These are phyloP conservation scores for Andrena chrysosceles DNA, from an alignment of 2,888 invertebrate genomes.

Conservation along the genomic window DNA sequence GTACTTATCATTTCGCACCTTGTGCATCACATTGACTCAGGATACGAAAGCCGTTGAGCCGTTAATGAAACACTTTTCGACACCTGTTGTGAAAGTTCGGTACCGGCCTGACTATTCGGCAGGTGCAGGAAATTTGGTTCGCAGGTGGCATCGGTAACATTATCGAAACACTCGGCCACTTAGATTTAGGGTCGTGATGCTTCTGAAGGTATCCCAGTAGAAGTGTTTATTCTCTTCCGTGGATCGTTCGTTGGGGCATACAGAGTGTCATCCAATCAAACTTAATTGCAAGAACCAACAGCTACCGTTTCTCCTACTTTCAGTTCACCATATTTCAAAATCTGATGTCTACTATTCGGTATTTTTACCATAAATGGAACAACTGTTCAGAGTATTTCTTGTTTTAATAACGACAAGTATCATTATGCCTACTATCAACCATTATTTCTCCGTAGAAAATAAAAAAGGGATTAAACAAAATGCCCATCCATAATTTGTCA, in stretches of 20 bases:
- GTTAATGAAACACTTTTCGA: constrained; percentile 6
- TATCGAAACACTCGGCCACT: constrained; percentile 19
- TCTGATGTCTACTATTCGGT: not conserved
- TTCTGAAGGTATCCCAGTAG: constrained; percentile 13
- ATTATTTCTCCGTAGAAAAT: too few relatives aligned
- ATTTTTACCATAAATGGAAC: not conserved
- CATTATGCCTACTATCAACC: too few relatives aligned
- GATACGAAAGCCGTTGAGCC: not conserved
- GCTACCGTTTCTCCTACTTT: not conserved
- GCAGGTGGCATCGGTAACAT: constrained; percentile 11
- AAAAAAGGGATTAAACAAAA: too few relatives aligned
- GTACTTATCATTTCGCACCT: not conserved
- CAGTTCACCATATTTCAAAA: constrained; percentile 11
- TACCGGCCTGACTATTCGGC: not conserved
- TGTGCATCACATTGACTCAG: not conserved
- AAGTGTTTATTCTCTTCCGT: constrained; percentile 27
- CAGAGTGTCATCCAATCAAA: constrained; percentile 33
- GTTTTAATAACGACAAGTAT: not conserved
- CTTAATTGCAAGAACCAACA: constrained; percentile 25
- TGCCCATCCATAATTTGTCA: too few relatives aligned
- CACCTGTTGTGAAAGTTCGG: constrained; percentile 15
- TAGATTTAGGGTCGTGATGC: constrained; percentile 18
- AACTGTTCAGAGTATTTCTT: not conserved
- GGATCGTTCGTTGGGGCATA: constrained; percentile 2
- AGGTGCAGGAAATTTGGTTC: not conserved